Evolutionary conservation across 2,113 vertebrate genomes (phyloP), one percentile per base, ranked within the genome.

Genomic region (Canis aureus): DNA sequence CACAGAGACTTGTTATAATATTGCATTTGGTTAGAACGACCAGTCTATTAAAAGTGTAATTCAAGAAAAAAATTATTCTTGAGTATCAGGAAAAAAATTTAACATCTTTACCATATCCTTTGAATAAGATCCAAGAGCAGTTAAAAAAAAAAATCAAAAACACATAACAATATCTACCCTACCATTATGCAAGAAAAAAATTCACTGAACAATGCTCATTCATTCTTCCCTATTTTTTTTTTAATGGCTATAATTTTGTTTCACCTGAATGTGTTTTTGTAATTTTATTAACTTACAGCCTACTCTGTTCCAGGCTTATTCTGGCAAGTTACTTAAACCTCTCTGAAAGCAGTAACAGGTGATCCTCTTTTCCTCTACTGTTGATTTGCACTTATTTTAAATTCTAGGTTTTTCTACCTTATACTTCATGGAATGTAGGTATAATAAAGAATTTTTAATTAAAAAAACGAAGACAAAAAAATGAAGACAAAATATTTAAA

Each of bases 361-460:
- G 27, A 94, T 74, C 38, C 73, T 73, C 60, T 89, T 74, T 79
- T 85, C 38, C n/a, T 82, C 57, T 91, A 55, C 16, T 53, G n/a
- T 2, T n/a, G 10, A 0, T 66, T 81, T 83, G 67, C 32, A 85
- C 15, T 78, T 89, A 12, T 38, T 89, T 73, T 81, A 90, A 73
- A 94, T 91, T 82, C 15, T 80, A 86, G 5, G 23, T 57, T 96
- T 71, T 96, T 78, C 51, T 89, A 25, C 90, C 12, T 95, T 64
- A 79, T 94, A 55, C 8, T 32, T 51, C 71, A 92, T 0, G 76
- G 59, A 96, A 97, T 89, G 1, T 71, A 89, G 49, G 69, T 85
- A 2, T 66, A 90, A 35, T 11, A 74, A 35, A 67, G 38, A 23
- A 20, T 69, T 87, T 91, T 82, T 71, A 74, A 64, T 60, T 92